Conservation (phyloP, 2,888 invertebrate species). For the Calliopum simillimum region DNA sequence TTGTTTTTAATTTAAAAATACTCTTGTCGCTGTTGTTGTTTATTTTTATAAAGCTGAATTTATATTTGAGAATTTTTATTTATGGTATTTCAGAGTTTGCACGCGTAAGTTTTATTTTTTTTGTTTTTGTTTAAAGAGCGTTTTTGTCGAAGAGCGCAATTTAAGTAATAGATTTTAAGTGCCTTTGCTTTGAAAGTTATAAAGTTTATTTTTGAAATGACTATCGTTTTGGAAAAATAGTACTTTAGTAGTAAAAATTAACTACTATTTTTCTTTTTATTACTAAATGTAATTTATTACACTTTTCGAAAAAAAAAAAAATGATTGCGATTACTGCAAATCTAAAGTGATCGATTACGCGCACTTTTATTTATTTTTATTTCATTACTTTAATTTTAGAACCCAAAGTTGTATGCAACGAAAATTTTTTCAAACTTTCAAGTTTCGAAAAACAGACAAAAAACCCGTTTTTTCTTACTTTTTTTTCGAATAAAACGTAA, state of each 20-base stretch:
- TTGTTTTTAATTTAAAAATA: not conserved
- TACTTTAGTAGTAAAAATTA: not conserved
- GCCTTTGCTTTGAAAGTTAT: not conserved
- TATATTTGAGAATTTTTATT: not conserved
- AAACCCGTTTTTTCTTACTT: too few relatives aligned
- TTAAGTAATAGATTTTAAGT: not conserved
- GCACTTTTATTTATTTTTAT: too few relatives aligned
- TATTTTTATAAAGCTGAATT: not conserved
- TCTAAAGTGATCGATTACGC: not conserved
- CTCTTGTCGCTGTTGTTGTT: not conserved
- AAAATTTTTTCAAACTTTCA: not conserved
- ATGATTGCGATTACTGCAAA: constrained; percentile 10
- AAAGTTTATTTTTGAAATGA: not conserved
- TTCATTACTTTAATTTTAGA: not conserved
- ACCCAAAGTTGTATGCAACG: not conserved
- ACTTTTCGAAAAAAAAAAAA: not conserved
- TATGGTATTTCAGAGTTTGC: constrained; percentile 4
- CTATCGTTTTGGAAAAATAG: not conserved
- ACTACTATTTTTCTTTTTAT: not conserved
- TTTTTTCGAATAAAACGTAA: too few relatives aligned
- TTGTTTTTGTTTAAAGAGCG: not conserved
- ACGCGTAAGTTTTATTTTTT: constrained; percentile 22
- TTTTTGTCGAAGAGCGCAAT: not conserved
- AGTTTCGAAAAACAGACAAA: too few relatives aligned
- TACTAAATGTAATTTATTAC: too few relatives aligned